Evolutionary conservation across 2,888 invertebrate genomes (phyloP).

Genomic region (Drosophila diplacantha): DNA sequence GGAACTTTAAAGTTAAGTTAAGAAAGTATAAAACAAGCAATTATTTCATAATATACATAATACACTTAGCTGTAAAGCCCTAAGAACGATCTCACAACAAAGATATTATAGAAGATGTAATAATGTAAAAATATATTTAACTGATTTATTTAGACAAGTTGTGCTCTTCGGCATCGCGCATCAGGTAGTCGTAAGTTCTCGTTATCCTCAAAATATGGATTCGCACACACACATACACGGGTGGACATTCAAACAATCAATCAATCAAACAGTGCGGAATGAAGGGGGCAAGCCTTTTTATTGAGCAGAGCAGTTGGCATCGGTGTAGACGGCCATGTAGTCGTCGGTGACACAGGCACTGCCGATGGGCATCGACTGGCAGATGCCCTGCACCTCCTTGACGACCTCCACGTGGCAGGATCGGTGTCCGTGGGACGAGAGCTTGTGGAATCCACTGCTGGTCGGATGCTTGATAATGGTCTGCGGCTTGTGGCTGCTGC

Average conservation of each 20-base stretch:
- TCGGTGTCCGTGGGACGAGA: conserved; percentile 45
- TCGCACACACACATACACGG: conserved; percentile 44
- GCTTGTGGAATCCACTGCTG: conserved; percentile 45
- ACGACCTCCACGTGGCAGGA: conserved; percentile 74
- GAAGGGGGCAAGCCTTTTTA: conserved; percentile 9
- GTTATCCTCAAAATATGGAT: conserved; percentile 27
- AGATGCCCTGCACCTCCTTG: conserved; percentile 71
- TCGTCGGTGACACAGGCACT: conserved; percentile 75
- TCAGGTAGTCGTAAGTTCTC: conserved; percentile 59
- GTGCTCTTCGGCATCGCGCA: conserved; percentile 35
- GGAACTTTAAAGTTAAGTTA: not conserved
- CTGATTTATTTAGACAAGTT: conserved; percentile 33
- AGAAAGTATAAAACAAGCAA: too few species aligned
- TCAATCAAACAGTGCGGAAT: conserved; percentile 17
- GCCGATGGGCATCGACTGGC: conserved; percentile 73
- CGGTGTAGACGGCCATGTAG: conserved; percentile 71
- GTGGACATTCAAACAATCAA: conserved; percentile 13
- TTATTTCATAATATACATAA: not conserved
- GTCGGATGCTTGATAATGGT: conserved; percentile 52
- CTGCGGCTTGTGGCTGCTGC: conserved; percentile 38
- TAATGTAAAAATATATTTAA: conserved; percentile 16
- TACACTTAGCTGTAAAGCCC: not conserved
- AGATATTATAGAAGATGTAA: conserved; percentile 27
- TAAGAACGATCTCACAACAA: conserved; percentile 48
- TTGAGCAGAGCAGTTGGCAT: conserved; percentile 51